Percentiles rank a stretch among this genome's conserved stretches.
These are phyloP conservation scores for Euclidia mi DNA, from an alignment of 2,888 invertebrate genomes.

Conservation along the genomic window DNA sequence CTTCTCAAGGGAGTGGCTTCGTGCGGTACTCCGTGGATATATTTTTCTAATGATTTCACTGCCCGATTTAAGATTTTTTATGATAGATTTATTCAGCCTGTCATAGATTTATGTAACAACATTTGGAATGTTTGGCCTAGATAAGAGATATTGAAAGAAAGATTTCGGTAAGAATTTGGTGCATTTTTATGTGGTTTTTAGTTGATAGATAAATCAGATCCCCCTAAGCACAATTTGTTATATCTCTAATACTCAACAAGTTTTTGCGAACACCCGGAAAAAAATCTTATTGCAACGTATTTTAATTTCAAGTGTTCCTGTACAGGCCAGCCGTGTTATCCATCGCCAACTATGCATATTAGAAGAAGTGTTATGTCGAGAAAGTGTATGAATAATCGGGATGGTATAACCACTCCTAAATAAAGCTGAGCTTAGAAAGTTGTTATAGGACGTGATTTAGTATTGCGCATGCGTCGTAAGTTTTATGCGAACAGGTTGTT, in stretches of 20 bases:
- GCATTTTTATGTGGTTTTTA: no score
- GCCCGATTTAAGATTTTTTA: not conserved
- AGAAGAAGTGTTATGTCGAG: constrained; percentile 24
- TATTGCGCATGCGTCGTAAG: constrained; percentile 22
- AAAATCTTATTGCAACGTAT: no score
- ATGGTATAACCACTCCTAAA: constrained; percentile 66
- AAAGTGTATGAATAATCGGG: constrained; percentile 77
- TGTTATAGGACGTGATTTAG: constrained; percentile 41
- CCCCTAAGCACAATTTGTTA: no score
- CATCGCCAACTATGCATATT: not conserved
- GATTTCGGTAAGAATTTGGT: no score
- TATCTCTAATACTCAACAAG: no score
- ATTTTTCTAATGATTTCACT: constrained; percentile 21
- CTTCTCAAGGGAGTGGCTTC: constrained; percentile 27
- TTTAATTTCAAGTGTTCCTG: no score
- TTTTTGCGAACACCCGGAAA: no score
- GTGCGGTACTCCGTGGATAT: constrained; percentile 14
- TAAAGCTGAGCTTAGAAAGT: constrained; percentile 53
- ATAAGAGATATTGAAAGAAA: no score
- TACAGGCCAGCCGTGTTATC: not conserved
- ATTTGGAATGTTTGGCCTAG: no score
- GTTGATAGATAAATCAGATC: no score
- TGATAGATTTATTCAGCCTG: not conserved
- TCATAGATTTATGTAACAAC: no score
- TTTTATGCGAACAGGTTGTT: no score